Base-by-base conservation (phyloP, 2,888 invertebrate species). In the Reticulitermes lucifugus region DNA sequence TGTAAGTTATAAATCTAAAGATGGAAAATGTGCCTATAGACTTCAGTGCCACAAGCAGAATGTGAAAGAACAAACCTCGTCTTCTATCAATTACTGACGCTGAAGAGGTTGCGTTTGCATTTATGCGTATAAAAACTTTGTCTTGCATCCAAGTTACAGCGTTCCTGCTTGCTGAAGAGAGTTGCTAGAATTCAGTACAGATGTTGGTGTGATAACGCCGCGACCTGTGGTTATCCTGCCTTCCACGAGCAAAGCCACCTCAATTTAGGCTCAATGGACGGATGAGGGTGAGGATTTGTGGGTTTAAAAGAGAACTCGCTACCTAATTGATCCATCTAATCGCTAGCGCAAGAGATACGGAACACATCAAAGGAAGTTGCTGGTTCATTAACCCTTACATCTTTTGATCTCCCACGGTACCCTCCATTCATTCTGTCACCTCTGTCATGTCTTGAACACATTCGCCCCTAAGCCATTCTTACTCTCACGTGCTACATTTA, bases 331-430 rank as follows among this genome's bases (percentile, higher is more conserved):
- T n/a, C 4, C n/a, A 25, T 60, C 60, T 60, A 60, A 60, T 60
- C 60, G 60, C 22, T 60, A 60, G 60, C 60, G 60, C 60, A 18
- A 60, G 60, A 60, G 60, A 60, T 18, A 60, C 60, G 0, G 12
- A n/a, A 12, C 7, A 65, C 65, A 25, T 65, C 65, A 65, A 65
- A 65, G 25, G 65, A 65, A 65, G n/a, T 25, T n/a, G 65, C 12
- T 65, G 65, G n/a, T 65, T 65, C 65, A 65, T 65, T 65, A 65
- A 65, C 1, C n/a, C 7, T 65, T 79, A 18, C 51, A 79, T 51
- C 79, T 79, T 51, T 51, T 79, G 79, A 79, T 51, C 51, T 79
- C 51, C 25, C 55, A 25, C 51, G 51, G 51, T 51, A 46, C n/a
- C 79, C n/a, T 29, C 25, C 51, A 22, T 79, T 43, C 51, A 25